Conservation (phyloP, 2,113 vertebrate species). For the Burhinus bistriatus region DNA sequence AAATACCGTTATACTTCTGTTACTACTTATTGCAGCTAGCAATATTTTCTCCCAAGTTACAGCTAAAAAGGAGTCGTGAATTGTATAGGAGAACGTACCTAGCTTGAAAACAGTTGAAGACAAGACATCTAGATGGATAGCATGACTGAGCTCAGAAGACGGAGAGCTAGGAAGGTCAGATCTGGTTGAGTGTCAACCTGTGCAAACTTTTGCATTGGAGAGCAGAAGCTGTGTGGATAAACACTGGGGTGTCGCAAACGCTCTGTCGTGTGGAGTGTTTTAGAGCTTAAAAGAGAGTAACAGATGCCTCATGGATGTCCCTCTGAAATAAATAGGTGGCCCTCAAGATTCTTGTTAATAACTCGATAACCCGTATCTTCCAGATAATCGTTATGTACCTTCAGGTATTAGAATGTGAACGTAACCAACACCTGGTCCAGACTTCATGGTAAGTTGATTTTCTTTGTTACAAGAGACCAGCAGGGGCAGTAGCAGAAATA, state of each 20-base stretch:
- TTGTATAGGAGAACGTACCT: neutral
- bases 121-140: neutral
- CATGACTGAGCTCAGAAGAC: neutral
- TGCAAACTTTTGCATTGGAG: neutral
- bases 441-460: conserved; percentile 86
- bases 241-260: neutral
- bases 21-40: neutral
- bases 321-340: conserved; percentile 36
- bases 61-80: neutral
- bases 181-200: neutral
- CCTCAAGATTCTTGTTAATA: conserved; percentile 68
- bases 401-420: conserved; percentile 90
- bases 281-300: neutral
- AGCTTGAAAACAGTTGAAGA: neutral
- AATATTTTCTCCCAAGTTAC: neutral
- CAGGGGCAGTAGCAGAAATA: conserved; percentile 76
- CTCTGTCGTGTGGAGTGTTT: neutral
- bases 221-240: neutral
- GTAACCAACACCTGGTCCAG: conserved; percentile 87
- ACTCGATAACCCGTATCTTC: conserved; percentile 78
- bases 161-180: neutral
- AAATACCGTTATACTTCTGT: neutral
- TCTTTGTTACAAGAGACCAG: conserved; percentile 71
- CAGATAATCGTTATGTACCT: conserved; percentile 93
- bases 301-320: conserved; percentile 57